phyloP scores from a whole-genome alignment of 2,888 invertebrate genomes.

The Stictocephala bisonia region DNA sequence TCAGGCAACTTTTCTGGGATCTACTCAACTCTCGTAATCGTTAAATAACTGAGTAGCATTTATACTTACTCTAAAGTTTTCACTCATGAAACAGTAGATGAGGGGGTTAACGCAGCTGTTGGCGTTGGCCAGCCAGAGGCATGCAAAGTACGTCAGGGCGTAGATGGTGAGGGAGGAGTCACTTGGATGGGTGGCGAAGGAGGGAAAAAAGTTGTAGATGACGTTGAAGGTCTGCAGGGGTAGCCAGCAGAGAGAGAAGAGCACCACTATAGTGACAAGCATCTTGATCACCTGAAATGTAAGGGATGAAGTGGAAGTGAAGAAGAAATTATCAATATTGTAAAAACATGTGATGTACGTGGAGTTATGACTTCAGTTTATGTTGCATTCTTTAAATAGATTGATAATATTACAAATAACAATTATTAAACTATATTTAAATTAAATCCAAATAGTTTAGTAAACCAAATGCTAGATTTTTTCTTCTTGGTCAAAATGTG shows the following conservation, averaged over 20 bases:
- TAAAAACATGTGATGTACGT: too few relatives aligned
- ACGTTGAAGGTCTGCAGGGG: constrained; percentile 69
- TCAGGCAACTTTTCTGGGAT: too few relatives aligned
- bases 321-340: too few relatives aligned
- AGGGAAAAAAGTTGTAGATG: constrained; percentile 55
- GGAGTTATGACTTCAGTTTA: too few relatives aligned
- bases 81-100: constrained; percentile 64
- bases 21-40: neutral
- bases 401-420: too few relatives aligned
- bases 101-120: constrained; percentile 64
- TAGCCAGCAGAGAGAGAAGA: constrained; percentile 90
- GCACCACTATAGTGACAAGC: constrained; percentile 89
- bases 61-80: constrained; percentile 57
- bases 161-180: constrained; percentile 55
- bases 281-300: constrained; percentile 85
- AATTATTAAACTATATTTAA: too few relatives aligned
- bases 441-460: too few relatives aligned
- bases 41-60: too few relatives aligned
- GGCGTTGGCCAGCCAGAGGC: constrained; percentile 64
- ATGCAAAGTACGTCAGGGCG: constrained; percentile 59
- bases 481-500: too few relatives aligned
- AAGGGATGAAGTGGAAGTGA: too few relatives aligned
- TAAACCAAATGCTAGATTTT: too few relatives aligned
- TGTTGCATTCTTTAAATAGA: too few relatives aligned
- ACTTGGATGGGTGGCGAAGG: constrained; percentile 51